Evolutionary conservation across 2,888 invertebrate species (phyloP).

Genomic region (Trichogramma evanescens): DNA sequence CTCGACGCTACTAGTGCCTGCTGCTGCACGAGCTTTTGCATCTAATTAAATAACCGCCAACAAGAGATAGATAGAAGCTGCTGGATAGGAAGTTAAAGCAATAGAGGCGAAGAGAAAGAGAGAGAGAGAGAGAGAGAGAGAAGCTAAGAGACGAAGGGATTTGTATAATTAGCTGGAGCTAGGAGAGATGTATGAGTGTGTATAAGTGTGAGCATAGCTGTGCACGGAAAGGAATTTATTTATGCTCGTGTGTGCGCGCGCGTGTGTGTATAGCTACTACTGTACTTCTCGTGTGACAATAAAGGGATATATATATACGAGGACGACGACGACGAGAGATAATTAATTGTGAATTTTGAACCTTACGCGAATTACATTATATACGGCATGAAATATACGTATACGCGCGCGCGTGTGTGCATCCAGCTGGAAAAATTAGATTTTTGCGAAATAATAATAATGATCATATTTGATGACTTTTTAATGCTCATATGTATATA

Average conservation of each 20-base stretch:
- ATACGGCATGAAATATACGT: too few relatives aligned
- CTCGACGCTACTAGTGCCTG: slow-evolving; percentile 16
- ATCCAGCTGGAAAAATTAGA: too few relatives aligned
- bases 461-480: too few relatives aligned
- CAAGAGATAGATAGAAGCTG: background rate
- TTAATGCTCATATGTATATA: too few relatives aligned
- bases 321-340: background rate
- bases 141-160: background rate
- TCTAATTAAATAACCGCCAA: slow-evolving; percentile 22
- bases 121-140: too few relatives aligned
- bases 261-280: background rate
- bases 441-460: too few relatives aligned
- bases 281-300: slow-evolving; percentile 5
- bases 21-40: slow-evolving; percentile 20
- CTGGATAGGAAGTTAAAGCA: too few relatives aligned
- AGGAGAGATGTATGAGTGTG: background rate
- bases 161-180: slow-evolving; percentile 19
- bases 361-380: too few relatives aligned
- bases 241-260: background rate
- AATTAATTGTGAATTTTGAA: slow-evolving; percentile 4
- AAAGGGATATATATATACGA: background rate
- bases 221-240: slow-evolving; percentile 7
- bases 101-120: too few relatives aligned
- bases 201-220: background rate
- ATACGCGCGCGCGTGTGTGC: too few relatives aligned